Evolutionary conservation across 2,113 vertebrate species (phyloP), one percentile per base, ranked within the genome.

Genomic region (Sinosuthora webbiana): DNA sequence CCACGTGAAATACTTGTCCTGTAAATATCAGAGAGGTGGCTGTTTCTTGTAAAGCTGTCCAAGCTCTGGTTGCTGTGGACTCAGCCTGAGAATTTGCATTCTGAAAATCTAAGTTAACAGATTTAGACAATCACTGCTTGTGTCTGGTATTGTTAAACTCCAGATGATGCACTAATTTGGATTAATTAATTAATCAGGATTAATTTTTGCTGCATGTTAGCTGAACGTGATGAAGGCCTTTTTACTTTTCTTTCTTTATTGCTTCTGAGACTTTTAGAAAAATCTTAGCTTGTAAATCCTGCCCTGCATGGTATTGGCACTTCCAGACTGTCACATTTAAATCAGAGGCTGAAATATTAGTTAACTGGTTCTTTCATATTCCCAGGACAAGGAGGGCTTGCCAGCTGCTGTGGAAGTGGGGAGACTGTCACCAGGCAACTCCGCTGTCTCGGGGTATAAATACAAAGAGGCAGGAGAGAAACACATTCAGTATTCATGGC

Each of bases 361-460:
- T 93, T 93, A 91, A 77, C 75, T 86, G 56, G 83, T 95, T 68
- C 64, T 93, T 63, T 70, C 65, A 65, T 60, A 76, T 92, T 93
- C 92, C 62, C 85, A 65, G 65, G 93, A 80, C 92, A 90, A 80
- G 93, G 67, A 91, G 74, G 88, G 79, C 93, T 96, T 95, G 87
- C 91, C 88, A 97, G 91, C 93, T 96, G 94, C 88, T 83, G 67
- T 93, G 96, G 75, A 60, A 94, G 65, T 75, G 88, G 96, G 94
- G 94, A 70, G 96, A 63, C 87, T 91, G 90, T 95, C 87, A 95
- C 93, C 89, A 95, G 94, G 91, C 93, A 97, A 90, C 93, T 96
- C 81, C 22, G 67, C 82, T 97, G 76, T 81, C 94, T 95, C 41
- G 0, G 78, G 85, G 70, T 88, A 62, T 73, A 91, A 86, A 79